Conservation (phyloP, 1,140 invertebrate genomes). For the Bradysia coprophila region DNA sequence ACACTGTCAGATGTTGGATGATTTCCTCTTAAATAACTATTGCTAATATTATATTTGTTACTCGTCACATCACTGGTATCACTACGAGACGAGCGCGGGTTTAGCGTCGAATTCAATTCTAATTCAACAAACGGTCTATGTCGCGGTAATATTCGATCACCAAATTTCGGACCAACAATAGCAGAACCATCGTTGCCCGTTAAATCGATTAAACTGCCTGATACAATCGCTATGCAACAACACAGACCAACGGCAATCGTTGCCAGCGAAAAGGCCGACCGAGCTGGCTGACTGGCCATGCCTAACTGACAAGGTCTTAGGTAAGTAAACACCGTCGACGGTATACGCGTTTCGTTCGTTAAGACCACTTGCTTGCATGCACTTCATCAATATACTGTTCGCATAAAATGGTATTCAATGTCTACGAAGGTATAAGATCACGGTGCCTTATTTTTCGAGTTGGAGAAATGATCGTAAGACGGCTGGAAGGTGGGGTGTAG, state of each 20-base stretch:
- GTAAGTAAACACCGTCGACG: neutral
- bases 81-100: neutral
- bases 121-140: neutral
- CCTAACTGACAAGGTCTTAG: constrained; percentile 7
- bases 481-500: neutral
- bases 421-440: neutral
- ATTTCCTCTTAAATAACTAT: neutral
- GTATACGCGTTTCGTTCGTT: neutral
- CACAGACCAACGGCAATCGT: neutral
- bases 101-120: neutral
- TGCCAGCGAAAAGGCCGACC: constrained; percentile 7
- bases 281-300: constrained; percentile 9
- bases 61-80: neutral
- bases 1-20: neutral
- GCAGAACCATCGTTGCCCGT: constrained; percentile 1
- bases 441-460: too few species aligned
- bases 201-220: neutral
- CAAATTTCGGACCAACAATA: constrained; percentile 7
- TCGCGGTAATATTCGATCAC: constrained; percentile 8
- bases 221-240: neutral
- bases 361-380: neutral
- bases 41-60: neutral
- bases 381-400: neutral
- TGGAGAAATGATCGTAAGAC: neutral
- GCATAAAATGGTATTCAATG: neutral